Evolutionary conservation across 2,797 vertebrate genomes (phyloP), one percentile per base, ranked within the genome.

Genomic region (Poeciliopsis paucimaculata): DNA sequence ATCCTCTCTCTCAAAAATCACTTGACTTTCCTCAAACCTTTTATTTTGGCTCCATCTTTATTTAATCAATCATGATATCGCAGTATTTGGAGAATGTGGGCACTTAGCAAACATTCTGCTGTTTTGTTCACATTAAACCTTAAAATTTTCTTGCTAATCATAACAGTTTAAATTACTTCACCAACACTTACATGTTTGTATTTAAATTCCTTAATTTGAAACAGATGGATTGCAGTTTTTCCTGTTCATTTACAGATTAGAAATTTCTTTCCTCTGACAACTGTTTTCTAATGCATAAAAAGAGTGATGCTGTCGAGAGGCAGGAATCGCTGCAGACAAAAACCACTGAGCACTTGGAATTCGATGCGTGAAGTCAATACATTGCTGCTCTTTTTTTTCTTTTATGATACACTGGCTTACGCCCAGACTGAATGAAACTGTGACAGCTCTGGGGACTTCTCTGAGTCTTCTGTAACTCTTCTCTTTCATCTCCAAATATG

Each of bases 351-450:
- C 82, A 84, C 83, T 89, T 91, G 89, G 88, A 82, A 87, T 75
- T 89, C 84, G 82, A 90, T 91, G 78, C 86, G 87, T 82, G 86
- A 90, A 90, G 91, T 85, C 84, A 77, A 89, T 81, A 84, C 82
- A 86, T 84, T 90, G 87, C 88, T 93, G 88, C 9, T 26, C 51
- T 53, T 53, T 53, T 53, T 77, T 64, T 45, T 18, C 34, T 83
- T 78, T 87, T 57, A 80, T 88, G 85, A 90, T 89, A 88, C 73
- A 72, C 76, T 88, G 89, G 88, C 88, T 77, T 74, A 77, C 49
- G 87, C 90, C 89, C 91, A 90, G 81, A 73, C 80, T 82, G 53
- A 84, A 76, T 86, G 79, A 80, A 86, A 90, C 10, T 49, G n/a
- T 39, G 73, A 55, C 72, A 76, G 77, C 89, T 82, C 72, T 47